Evolutionary conservation across 92 coral and sea anemone genomes (phyloP).

Genomic region (Montipora capitata): DNA sequence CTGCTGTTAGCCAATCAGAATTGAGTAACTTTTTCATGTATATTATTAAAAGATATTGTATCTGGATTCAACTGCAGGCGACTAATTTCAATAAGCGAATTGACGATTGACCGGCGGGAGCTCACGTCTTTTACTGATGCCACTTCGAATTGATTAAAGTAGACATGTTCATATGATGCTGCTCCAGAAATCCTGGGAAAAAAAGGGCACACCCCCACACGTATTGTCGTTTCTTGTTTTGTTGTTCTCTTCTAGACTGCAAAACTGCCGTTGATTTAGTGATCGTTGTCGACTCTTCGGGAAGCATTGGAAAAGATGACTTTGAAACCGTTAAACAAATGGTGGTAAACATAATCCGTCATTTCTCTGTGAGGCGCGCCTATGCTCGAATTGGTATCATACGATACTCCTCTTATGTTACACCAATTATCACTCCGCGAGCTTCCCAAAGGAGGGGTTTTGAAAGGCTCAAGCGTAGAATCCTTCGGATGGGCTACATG

Average conservation of each 20-base stretch:
- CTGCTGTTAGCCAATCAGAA: too few species aligned
- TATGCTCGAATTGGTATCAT: constrained; percentile 27
- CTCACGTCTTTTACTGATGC: too few species aligned
- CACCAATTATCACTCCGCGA: neutral
- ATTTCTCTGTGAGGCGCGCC: constrained; percentile 23
- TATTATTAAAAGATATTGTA: too few species aligned
- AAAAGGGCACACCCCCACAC: too few species aligned
- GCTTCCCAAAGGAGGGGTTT: constrained; percentile 5
- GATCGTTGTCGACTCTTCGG: constrained; percentile 47
- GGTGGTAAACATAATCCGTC: constrained; percentile 1
- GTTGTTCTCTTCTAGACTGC: constrained; percentile 21
- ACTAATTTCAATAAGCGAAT: too few species aligned
- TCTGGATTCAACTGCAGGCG: too few species aligned
- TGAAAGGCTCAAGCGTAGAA: neutral
- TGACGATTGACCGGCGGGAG: too few species aligned
- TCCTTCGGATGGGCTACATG: neutral
- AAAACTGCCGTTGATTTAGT: constrained; percentile 38
- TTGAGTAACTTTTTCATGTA: too few species aligned
- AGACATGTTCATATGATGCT: too few species aligned
- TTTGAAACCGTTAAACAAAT: neutral
- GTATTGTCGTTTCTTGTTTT: too few species aligned
- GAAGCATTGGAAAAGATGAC: constrained; percentile 24
- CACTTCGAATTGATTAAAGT: too few species aligned
- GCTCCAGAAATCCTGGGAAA: too few species aligned
- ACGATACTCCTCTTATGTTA: neutral